Conservation (phyloP, 2,888 invertebrate genomes). For the Strigamia crassipes region DNA sequence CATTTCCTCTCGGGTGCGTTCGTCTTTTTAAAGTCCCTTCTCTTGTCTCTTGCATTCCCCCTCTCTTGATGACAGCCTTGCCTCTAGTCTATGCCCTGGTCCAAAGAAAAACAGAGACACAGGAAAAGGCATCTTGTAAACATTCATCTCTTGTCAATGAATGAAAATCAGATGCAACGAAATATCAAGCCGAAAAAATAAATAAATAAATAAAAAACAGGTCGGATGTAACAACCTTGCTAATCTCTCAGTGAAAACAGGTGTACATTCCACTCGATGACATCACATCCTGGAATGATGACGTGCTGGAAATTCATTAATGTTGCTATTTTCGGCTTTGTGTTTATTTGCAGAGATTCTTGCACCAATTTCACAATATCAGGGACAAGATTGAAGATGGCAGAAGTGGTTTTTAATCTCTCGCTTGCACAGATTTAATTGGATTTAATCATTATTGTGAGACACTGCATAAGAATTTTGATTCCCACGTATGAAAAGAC, state of each 20-base stretch:
- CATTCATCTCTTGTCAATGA: constrained; percentile 10
- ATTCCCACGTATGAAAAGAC: no score
- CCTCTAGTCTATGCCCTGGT: not conserved
- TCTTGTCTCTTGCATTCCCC: not conserved
- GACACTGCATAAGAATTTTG: no score
- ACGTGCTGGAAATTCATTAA: not conserved
- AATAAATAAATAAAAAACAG: not conserved
- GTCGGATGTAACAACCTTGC: constrained; percentile 1
- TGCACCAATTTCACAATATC: not conserved
- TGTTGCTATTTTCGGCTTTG: not conserved
- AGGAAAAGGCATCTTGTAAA: constrained; percentile 10
- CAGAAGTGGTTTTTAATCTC: no score
- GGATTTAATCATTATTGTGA: no score
- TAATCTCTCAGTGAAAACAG: not conserved
- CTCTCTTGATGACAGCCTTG: not conserved
- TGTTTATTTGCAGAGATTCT: constrained; percentile 7
- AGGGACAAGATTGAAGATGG: no score
- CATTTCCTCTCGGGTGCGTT: not conserved
- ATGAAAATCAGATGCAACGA: not conserved
- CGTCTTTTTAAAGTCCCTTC: constrained; percentile 4
- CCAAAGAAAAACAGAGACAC: constrained; percentile 5
- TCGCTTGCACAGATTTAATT: no score
- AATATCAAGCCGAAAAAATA: not conserved
- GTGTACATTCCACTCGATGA: not conserved
- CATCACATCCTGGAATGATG: not conserved